These are phyloP conservation scores for Psittacula echo DNA, from an alignment of 2,797 vertebrate genomes.

Conservation along the genomic window DNA sequence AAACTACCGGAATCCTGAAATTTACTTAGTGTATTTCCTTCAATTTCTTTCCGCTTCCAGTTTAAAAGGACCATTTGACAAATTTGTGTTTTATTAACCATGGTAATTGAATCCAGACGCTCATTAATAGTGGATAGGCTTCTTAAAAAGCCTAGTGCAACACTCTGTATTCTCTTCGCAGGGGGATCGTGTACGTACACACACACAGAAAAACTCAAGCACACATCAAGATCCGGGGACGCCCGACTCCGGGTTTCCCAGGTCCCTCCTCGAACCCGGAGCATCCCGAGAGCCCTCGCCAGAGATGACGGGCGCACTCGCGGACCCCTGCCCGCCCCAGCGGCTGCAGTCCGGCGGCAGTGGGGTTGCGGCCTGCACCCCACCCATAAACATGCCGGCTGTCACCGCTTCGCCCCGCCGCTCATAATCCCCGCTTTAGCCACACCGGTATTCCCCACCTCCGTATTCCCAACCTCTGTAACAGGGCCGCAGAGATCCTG, in stretches of 20 bases:
- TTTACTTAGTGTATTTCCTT: not conserved
- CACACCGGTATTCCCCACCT: not conserved
- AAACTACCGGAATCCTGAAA: not conserved
- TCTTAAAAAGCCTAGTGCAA: not conserved
- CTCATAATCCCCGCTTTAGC: not conserved
- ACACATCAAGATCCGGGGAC: not conserved
- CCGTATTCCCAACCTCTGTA: not conserved
- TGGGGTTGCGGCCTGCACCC: not conserved
- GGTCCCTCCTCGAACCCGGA: accelerated
- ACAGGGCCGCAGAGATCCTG: not conserved
- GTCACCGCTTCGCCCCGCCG: not conserved
- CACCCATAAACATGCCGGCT: no score
- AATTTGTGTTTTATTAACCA: not conserved
- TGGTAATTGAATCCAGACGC: not conserved
- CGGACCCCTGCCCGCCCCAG: not conserved
- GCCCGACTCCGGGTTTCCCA: accelerated
- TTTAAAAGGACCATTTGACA: not conserved
- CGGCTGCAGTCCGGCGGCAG: not conserved
- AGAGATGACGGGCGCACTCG: accelerated
- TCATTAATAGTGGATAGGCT: not conserved
- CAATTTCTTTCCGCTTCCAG: not conserved
- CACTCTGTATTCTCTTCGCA: not conserved
- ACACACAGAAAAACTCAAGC: not conserved
- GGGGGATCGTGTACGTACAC: not conserved
- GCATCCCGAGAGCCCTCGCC: not conserved